Conservation (phyloP, 1,140 invertebrate genomes). For the Pentalonia nigronervosa region DNA sequence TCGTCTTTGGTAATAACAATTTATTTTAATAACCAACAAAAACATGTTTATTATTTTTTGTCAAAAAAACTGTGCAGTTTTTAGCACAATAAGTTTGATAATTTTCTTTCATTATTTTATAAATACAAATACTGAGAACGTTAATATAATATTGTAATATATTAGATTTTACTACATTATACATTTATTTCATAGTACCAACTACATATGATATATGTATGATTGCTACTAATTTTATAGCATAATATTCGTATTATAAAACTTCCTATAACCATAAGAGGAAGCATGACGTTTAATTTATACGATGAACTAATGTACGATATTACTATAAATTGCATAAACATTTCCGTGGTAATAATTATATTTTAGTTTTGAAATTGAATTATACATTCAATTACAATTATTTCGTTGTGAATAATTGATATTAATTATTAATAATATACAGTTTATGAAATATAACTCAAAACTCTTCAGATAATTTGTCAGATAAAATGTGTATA, state of each 20-base stretch:
- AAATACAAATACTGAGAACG: neutral
- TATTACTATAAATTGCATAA: neutral
- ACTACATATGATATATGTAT: neutral
- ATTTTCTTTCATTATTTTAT: neutral
- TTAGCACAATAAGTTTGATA: neutral
- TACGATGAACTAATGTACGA: neutral
- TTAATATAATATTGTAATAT: neutral
- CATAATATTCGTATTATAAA: neutral
- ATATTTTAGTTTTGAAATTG: neutral
- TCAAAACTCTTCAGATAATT: neutral
- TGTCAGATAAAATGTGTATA: neutral
- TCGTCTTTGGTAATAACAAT: neutral
- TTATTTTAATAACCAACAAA: neutral
- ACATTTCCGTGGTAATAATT: neutral
- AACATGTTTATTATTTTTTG: neutral
- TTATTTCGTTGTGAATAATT: neutral
- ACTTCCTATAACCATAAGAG: neutral
- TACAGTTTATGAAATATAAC: neutral
- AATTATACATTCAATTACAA: neutral
- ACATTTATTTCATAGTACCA: neutral
- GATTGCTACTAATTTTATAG: neutral
- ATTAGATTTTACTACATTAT: too few species aligned
- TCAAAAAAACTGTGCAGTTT: neutral
- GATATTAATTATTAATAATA: neutral
- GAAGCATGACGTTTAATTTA: neutral